Evolutionary conservation across 2,113 vertebrate genomes (phyloP), one percentile per base, ranked within the genome.

Genomic region (Pyrgilauda ruficollis): DNA sequence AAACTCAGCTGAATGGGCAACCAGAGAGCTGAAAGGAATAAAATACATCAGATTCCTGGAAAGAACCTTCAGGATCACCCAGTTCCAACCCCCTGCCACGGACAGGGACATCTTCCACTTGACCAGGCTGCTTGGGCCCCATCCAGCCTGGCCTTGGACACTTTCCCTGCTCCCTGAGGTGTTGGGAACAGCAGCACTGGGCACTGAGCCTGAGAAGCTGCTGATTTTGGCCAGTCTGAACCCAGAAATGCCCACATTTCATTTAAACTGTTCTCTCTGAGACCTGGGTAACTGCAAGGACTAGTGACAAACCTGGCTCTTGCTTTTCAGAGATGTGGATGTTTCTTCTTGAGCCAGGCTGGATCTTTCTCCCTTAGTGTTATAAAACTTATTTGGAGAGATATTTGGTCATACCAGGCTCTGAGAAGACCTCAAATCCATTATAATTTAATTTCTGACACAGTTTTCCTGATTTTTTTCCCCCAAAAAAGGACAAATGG

Each of bases 241-340:
- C 26, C 47, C 43, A 85, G 30, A 78, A 78, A 8, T 62, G 20
- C 6, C 22, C 33, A 1, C n/a, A 16, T 63, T 92, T 88, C 15
- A 6, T 55, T 58, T 37, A 37, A 46, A 13, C 15, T 31, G 5
- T 43, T 47, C 20, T 31, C 8, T 47, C 53, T 44, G 28, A 75
- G 26, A 24, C 6, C 9, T 2, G 0, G 13, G 7, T 7, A 15
- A 10, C 43, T 55, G 79, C 8, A 55, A 41, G 13, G 35, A 5
- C 13, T 80, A 24, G 11, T 22, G n/a, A 30, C 52, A 46, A 64
- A 80, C 9, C 33, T 64, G 63, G 15, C 24, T 43, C 5, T 35
- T 43, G 18, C 3, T 58, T 80, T 83, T 50, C 44, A 69, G 28
- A 67, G 26, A 20, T 1, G 0, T 6, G 13, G 15, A 10, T 0